Conservation (phyloP, 2,797 vertebrate species). For the Prunella strophiata region DNA sequence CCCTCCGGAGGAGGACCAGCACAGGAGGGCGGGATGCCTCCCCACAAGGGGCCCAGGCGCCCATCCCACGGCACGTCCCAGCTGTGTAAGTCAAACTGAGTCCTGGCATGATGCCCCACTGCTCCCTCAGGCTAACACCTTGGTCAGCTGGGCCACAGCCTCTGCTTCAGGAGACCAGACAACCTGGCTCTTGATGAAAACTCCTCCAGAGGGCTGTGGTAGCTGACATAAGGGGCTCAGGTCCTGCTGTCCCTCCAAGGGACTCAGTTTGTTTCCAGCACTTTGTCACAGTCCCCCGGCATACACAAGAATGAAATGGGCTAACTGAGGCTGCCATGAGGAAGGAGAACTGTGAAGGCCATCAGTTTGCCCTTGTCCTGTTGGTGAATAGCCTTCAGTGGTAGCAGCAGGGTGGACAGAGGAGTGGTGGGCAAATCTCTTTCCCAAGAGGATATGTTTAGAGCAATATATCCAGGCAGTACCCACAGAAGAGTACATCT, state of each 20-base stretch:
- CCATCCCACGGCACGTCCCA: background rate
- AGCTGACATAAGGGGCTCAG: background rate
- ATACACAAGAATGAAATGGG: background rate
- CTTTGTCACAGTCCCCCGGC: background rate
- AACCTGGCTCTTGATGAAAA: background rate
- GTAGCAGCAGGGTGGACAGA: background rate
- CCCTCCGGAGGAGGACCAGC: slow-evolving; percentile 73
- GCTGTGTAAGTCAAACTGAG: slow-evolving; percentile 54
- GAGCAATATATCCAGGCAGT: background rate
- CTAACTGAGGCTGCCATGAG: background rate
- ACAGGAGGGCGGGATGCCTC: slow-evolving; percentile 49
- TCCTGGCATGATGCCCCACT: background rate
- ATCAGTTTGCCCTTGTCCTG: background rate
- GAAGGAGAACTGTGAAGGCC: background rate
- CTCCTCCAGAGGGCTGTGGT: background rate
- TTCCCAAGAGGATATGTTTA: background rate
- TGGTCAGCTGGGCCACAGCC: background rate
- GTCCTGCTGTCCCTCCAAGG: background rate
- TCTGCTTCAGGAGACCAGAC: background rate
- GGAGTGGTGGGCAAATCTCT: background rate
- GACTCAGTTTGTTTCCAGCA: background rate
- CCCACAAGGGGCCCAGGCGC: background rate
- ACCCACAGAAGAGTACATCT: background rate
- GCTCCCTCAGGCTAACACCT: background rate
- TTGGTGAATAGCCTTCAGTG: background rate